Percentiles rank a stretch among this genome's conserved stretches.
These are phyloP conservation scores for Octodon degus DNA, from an alignment of 2,113 vertebrate species.

Conservation along the genomic window DNA sequence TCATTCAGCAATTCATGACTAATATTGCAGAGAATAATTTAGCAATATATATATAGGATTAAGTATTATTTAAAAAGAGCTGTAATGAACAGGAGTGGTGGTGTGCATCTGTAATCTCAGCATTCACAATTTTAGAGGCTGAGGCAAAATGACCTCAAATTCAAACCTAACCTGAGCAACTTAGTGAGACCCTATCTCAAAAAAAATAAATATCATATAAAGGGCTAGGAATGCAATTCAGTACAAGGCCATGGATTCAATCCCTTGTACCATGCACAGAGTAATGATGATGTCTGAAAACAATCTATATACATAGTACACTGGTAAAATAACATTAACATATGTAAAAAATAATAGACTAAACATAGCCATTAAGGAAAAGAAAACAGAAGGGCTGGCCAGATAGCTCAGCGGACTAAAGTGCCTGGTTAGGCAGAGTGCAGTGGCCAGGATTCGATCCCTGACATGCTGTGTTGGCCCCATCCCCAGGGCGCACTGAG, in stretches of 20 bases:
- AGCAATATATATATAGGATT: background rate
- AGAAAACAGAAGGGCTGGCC: background rate
- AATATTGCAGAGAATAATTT: background rate
- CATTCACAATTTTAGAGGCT: background rate
- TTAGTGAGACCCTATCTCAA: background rate
- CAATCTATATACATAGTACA: background rate
- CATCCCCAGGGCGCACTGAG: too few relatives aligned
- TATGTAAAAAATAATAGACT: constrained; percentile 8
- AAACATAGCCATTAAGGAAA: background rate
- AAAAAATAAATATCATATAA: background rate
- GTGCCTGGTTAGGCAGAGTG: too few relatives aligned
- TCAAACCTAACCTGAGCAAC: background rate
- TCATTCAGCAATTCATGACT: background rate
- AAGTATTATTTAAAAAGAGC: background rate
- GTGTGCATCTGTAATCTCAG: background rate
- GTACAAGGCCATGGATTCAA: background rate
- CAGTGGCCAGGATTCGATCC: too few relatives aligned
- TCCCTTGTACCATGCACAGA: background rate
- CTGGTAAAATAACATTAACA: constrained; percentile 3
- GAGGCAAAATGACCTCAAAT: background rate
- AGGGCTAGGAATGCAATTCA: background rate
- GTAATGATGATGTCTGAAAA: background rate
- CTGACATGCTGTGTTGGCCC: too few relatives aligned
- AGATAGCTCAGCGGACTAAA: too few relatives aligned
- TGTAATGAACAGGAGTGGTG: background rate